phyloP scores from a whole-genome alignment of 2,797 vertebrate genomes.

The Pantherophis alleghaniensis region DNA sequence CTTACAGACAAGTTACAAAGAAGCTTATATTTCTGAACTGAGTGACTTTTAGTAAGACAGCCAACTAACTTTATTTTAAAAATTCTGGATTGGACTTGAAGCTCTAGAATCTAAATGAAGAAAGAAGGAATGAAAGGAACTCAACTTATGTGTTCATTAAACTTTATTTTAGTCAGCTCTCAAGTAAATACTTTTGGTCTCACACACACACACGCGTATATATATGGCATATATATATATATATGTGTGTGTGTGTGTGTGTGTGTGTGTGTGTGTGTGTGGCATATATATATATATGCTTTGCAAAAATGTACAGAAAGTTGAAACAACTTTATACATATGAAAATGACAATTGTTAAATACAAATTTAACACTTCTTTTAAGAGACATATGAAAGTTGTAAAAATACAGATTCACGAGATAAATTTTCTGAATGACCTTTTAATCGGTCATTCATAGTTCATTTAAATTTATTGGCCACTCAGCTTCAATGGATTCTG shows the following conservation, averaged over 20 bases:
- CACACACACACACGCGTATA: too few species aligned
- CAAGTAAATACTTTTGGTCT: not conserved
- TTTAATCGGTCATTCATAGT: not conserved
- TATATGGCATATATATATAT: too few species aligned
- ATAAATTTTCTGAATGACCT: not conserved
- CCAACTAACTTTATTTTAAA: not conserved
- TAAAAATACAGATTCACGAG: not conserved
- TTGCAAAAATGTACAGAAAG: not conserved
- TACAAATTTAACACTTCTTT: constrained; percentile 10
- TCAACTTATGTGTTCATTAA: not conserved
- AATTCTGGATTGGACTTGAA: not conserved
- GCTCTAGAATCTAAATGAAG: not conserved
- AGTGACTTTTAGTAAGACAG: not conserved
- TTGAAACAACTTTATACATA: not conserved
- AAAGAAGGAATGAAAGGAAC: not conserved
- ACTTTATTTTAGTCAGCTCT: not conserved
- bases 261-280: too few species aligned
- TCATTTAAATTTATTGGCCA: not conserved
- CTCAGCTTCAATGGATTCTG: not conserved
- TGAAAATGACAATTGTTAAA: not conserved
- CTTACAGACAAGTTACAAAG: not conserved
- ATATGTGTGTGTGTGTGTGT: too few species aligned
- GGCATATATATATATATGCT: not conserved
- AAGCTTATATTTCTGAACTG: not conserved
- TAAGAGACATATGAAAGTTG: not conserved